Evolutionary conservation across 2,888 invertebrate genomes (phyloP).

Genomic region (Gordius sp.): DNA sequence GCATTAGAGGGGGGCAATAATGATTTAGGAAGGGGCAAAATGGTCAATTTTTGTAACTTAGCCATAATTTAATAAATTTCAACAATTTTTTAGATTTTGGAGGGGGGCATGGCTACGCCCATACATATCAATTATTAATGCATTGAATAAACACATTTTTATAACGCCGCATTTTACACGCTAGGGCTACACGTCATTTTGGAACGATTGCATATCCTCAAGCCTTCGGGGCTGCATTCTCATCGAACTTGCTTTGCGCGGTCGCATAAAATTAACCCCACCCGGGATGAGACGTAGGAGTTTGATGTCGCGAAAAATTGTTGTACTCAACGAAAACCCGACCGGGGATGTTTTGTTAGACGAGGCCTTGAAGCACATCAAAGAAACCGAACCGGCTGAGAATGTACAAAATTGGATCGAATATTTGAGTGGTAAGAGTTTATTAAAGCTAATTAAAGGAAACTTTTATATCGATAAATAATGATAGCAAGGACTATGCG

Average conservation of each 20-base stretch:
- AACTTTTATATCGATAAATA: no score
- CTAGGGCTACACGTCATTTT: constrained; percentile 94
- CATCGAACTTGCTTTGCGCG: constrained; percentile 75
- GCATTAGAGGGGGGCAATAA: no score
- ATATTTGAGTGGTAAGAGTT: constrained; percentile 79
- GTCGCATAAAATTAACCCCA: constrained; percentile 76
- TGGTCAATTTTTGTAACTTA: no score
- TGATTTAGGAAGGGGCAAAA: no score
- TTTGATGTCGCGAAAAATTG: constrained; percentile 49
- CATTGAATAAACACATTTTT: neutral
- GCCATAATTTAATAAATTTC: no score
- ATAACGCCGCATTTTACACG: no score
- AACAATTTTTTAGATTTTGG: no score
- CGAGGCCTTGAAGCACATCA: constrained; percentile 74
- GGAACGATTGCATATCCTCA: constrained; percentile 99
- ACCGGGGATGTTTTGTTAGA: constrained; percentile 80
- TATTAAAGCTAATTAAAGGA: no score
- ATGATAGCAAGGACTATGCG: no score
- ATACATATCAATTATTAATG: constrained; percentile 19
- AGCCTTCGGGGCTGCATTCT: constrained; percentile 90
- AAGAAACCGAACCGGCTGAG: constrained; percentile 88
- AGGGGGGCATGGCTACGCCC: no score
- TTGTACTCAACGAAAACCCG: constrained; percentile 58
- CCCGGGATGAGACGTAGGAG: constrained; percentile 73
- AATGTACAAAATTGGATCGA: constrained; percentile 97